Evolutionary conservation across 2,797 vertebrate species (phyloP), one percentile per base, ranked within the genome.

Genomic region (Cossypha niveicapilla): DNA sequence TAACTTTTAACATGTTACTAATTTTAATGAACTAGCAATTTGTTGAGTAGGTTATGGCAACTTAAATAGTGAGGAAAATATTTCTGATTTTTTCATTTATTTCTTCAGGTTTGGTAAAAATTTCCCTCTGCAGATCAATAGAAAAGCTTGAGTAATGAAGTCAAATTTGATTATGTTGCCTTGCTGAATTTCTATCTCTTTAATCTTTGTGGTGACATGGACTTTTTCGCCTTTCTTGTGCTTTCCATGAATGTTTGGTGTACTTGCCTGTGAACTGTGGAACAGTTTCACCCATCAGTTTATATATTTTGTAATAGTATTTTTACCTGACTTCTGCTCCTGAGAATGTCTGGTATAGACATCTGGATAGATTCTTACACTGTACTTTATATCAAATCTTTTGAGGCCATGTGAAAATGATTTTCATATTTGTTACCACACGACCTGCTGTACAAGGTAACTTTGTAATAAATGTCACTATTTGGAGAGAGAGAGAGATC

Each of bases 381-480:
- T 88, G 77, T 92, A 35, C 71, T 90, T 94, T 88, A 6, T 91
- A 92, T 67, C 32, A 41, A 48, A 62, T 65, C 11, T 42, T 56
- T 60, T 34, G 61, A 85, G 42, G 50, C 35, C 15, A 62, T 5
- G 57, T 74, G 88, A 62, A 86, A 90, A 88, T 73, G 56, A 88
- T 80, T 95, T 95, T 95, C 76, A 1, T 67, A 84, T 78, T 83
- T 94, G 48, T 93, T 95, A 62, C 41, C 67, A 32, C 48, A 88
- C 48, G 39, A 65, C 51, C 63, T 92, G 51, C 39, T 96, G 73
- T 95, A 88, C 50, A n/a, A 92, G 87, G 67, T 67, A 92, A 70
- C 74, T 83, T 90, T 62, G 60, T 85, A 97, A 96, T 96, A 96
- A 97, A 97, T 9, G 48, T 86, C 73, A 71, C 79, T 68, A 83